These are phyloP conservation scores for Cavia aperea DNA, from an alignment of 2,113 vertebrate genomes.

Conservation along the genomic window DNA sequence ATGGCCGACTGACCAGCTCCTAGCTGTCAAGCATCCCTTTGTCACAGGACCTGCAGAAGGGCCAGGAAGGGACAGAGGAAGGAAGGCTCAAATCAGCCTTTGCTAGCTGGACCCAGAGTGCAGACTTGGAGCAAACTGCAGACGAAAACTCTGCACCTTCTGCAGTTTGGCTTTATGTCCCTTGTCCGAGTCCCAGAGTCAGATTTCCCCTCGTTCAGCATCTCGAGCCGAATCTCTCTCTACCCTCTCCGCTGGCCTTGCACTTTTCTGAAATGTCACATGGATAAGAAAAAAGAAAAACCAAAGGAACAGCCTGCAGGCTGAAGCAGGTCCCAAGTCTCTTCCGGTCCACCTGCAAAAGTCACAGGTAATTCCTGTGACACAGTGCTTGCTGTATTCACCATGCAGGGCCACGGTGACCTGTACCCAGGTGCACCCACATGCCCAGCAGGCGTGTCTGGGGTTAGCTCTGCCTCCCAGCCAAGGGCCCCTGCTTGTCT, in stretches of 20 bases:
- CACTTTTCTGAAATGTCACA: constrained; percentile 18
- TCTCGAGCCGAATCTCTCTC: not conserved
- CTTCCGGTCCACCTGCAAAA: not conserved
- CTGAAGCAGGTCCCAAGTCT: not conserved
- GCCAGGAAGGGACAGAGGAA: not conserved
- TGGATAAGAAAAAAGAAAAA: constrained; percentile 1
- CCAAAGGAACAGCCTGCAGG: not conserved
- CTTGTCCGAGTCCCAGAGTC: constrained; percentile 10
- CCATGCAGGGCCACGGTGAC: not conserved
- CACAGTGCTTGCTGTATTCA: not conserved
- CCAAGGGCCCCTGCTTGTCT: not conserved
- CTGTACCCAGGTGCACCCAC: not conserved
- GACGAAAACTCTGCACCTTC: too few relatives aligned
- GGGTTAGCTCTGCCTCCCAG: not conserved
- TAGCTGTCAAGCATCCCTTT: not conserved
- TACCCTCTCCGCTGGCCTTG: not conserved
- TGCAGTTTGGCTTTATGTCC: not conserved
- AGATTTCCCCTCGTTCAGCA: constrained; percentile 24
- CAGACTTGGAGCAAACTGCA: not conserved
- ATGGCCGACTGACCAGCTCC: too few relatives aligned
- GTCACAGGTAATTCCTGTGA: not conserved
- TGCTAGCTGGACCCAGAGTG: not conserved
- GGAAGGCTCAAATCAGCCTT: not conserved
- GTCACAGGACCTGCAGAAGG: not conserved
- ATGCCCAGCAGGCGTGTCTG: not conserved